These are phyloP conservation scores for Lipotes vexillifer DNA, from an alignment of 2,113 vertebrate genomes.

Conservation along the genomic window DNA sequence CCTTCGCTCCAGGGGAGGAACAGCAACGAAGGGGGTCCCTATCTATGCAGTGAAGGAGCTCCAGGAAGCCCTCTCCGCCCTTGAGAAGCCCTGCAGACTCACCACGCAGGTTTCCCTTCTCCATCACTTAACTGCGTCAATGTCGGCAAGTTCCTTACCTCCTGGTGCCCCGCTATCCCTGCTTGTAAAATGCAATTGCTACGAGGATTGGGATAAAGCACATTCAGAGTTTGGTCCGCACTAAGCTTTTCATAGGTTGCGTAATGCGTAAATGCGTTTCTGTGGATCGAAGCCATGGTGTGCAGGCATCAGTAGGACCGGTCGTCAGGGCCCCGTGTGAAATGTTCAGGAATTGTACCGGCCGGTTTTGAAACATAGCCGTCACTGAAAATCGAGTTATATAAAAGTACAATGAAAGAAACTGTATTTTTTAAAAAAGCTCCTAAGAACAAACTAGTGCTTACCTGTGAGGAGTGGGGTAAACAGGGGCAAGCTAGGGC, in stretches of 20 bases:
- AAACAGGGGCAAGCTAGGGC: background rate
- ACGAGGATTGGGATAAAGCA: background rate
- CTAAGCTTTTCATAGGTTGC: accelerated
- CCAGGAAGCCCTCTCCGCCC: background rate
- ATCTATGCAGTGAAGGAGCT: background rate
- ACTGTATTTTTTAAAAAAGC: background rate
- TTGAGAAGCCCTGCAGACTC: too few relatives aligned
- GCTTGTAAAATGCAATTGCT: background rate
- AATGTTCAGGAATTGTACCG: background rate
- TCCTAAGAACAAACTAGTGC: background rate
- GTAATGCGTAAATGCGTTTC: background rate
- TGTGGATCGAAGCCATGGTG: background rate
- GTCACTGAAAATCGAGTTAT: background rate
- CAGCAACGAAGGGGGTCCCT: too few relatives aligned
- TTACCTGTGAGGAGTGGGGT: background rate
- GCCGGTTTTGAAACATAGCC: background rate
- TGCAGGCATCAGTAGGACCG: accelerated
- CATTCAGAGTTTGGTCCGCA: too few relatives aligned
- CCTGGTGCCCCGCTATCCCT: background rate
- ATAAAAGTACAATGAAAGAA: background rate
- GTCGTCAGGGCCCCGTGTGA: background rate
- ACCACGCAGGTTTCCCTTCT: too few relatives aligned
- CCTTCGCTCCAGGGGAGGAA: background rate
- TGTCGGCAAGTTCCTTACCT: background rate
- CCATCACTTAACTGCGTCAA: background rate